Conservation (phyloP, 1,140 invertebrate genomes). For the silkworm (Bombyx mori) region ASM3026992v2 NC_085121.1:8930001-8930500, state of each 20-base stretch:
- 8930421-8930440: constrained; percentile 39
- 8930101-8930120: constrained; percentile 1
- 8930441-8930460: constrained; percentile 23
- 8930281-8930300: constrained; percentile 74
- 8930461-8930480: constrained; percentile 16
- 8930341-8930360: constrained; percentile 75
- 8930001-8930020: constrained; percentile 77
- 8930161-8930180: neutral
- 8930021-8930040: constrained; percentile 86
- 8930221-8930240: constrained; percentile 73
- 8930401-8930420: constrained; percentile 57
- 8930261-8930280: constrained; percentile 70
- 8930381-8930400: constrained; percentile 64
- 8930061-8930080: constrained; percentile 26
- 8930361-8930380: constrained; percentile 47
- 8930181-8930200: constrained; percentile 3
- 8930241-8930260: constrained; percentile 70
- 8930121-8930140: constrained; percentile 1
- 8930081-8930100: constrained; percentile 26
- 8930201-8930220: constrained; percentile 19
- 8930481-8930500: constrained; percentile 28
- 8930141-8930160: neutral
- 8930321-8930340: constrained; percentile 74
- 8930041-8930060: constrained; percentile 76
- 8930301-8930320: constrained; percentile 74